Base-by-base conservation (phyloP, 2,888 invertebrate genomes). In the Scaptomyza flava region DNA sequence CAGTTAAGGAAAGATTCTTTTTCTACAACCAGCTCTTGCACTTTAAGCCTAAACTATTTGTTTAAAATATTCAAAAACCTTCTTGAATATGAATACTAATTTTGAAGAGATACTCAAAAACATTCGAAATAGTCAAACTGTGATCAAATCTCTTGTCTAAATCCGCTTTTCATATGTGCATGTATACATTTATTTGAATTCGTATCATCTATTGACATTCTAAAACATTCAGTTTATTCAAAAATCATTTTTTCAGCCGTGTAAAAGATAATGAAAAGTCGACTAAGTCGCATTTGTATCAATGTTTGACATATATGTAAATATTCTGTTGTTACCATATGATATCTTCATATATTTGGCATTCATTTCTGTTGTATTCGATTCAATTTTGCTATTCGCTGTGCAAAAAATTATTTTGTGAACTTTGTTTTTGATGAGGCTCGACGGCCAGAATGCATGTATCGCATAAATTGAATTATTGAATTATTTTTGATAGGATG, bases 401-500 rank as follows among this genome's bases (percentile, higher is more conserved):
- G 17, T 17, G 17, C 17, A 59, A 56, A 48, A 33, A 31, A 43
- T 43, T 38, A 33, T 4, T 8, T 41, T 3, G 17, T 14, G n/a
- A 30, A 36, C 2, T 46, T 41, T 46, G 8, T 52, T 46, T 48
- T 43, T 14, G 52, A 14, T 47, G 23, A 14, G 45, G 38, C 20
- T 6, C 14, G 12, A 47, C 57, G 36, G 45, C 30, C 30, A 38
- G 36, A 60, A 61, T 54, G 61, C 78, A 80, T 77, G 69, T 74
- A 56, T 79, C 56, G 66, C 59, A 77, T 68, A 87, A 86, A 83
- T 87, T 86, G 78, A 72, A 85, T 79, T 87, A 87, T 85, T 87
- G 85, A 85, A 80, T 74, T 86, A 83, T 87, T 82, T 79, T 82
- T 82, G 82, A 66, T 61, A 46, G 60, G 62, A 36, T 46, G 50